Evolutionary conservation across 2,888 invertebrate genomes (phyloP), one percentile per base, ranked within the genome.

Genomic region (Dynastes grantii): DNA sequence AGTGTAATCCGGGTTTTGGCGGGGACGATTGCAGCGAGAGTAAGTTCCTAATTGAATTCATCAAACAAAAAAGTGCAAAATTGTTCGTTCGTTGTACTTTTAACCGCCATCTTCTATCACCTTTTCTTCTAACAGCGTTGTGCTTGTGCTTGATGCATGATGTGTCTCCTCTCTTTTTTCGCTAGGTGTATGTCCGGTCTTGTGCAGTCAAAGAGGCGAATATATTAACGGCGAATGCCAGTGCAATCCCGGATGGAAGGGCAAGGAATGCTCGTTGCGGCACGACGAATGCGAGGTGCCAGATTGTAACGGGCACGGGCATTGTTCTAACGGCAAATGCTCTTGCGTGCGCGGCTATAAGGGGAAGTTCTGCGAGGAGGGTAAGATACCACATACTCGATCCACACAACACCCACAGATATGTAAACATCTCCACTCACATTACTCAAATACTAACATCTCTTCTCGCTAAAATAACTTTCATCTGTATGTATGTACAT

Each of bases 191-290:
- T 99, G 99, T 87, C 99, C 99, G 71, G 97, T 98, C 2, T 90
- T 99, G 76, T 99, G 99, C 90, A 97, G 95, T 86, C 98, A 98
- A 87, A 95, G 97, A 82, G 99, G 99, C 51, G 96, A 98, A 87
- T 99, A 98, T 89, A 96, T 96, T 84, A 96, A 97, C 86, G 98
- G 99, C 58, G 95, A 96, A 88, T 99, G 99, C 88, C 96, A 97
- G 86, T 99, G 99, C 89, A 97, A 98, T 89, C 96, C 97, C 2
- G 98, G 98, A 67, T 99, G 98, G 98, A 99, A 98, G 89, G 99
- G 99, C 83, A 96, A 96, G 86, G 99, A 99, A 89, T 99, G 99
- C 89, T 96, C 97, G 65, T 90, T 98, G 83, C 92, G 97, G 61
- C 97, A 97, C 88, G 96, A 97, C 87, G 98, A 98, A 90, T 99